Evolutionary conservation across 1,140 invertebrate species (phyloP).

Genomic region (Pseudomyrmex cubaensis): DNA sequence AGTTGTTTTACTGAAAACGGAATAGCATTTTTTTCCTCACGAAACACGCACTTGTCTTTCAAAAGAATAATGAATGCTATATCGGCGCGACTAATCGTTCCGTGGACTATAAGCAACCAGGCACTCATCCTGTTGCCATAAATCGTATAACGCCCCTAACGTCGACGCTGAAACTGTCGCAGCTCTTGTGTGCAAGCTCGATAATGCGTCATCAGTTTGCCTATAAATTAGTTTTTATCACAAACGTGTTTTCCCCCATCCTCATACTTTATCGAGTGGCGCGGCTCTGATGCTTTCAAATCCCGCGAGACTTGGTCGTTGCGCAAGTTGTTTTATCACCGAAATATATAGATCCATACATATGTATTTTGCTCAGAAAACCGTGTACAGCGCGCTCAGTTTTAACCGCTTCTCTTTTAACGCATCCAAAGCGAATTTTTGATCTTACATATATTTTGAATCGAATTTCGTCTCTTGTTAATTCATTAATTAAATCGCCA

Average conservation of each 20-base stretch:
- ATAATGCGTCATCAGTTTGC: constrained; percentile 18
- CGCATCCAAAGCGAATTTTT: not conserved
- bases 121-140: constrained; percentile 55
- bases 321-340: constrained; percentile 27
- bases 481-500: too few relatives aligned
- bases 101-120: constrained; percentile 12
- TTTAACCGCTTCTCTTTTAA: not conserved
- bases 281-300: not conserved
- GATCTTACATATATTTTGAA: too few relatives aligned
- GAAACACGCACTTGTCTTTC: not conserved
- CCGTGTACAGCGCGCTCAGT: not conserved
- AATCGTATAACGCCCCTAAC: constrained; percentile 66
- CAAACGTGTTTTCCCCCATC: not conserved
- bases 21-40: too few relatives aligned
- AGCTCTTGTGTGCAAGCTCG: not conserved
- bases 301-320: not conserved
- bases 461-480: too few relatives aligned
- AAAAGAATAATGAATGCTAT: constrained; percentile 20
- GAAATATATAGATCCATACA: constrained; percentile 50
- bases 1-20: too few relatives aligned
- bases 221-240: constrained; percentile 59
- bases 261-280: constrained; percentile 7
- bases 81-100: constrained; percentile 11
- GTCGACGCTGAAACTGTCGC: constrained; percentile 41
- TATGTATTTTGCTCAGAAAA: constrained; percentile 2